A percentile compares a stretch with the other conserved stretches of the same genome.
These are phyloP conservation scores for Eurypyga helias DNA, from an alignment of 2,113 vertebrate species.

Conservation along the genomic window DNA sequence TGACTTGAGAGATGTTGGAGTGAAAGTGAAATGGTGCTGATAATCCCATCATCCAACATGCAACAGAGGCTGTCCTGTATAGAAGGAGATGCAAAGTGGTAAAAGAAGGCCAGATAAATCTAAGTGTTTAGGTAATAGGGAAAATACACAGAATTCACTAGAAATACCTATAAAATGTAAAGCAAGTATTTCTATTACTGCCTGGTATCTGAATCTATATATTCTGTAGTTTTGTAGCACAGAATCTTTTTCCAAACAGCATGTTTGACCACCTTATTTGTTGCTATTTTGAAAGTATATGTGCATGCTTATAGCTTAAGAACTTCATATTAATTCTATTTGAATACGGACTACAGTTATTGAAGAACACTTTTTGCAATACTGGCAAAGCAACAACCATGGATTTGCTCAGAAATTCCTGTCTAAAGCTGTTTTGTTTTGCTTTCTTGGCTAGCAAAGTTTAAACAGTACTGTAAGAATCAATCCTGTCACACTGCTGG, in stretches of 20 bases:
- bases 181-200: not conserved
- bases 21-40: not conserved
- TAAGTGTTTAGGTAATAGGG: not conserved
- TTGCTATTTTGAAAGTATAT: not conserved
- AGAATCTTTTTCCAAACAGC: not conserved
- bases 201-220: not conserved
- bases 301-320: not conserved
- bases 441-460: not conserved
- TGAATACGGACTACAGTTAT: not conserved
- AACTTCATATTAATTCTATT: not conserved
- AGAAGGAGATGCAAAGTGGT: not conserved
- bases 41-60: not conserved
- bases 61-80: not conserved
- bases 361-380: not conserved
- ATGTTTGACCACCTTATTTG: not conserved
- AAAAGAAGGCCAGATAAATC: not conserved
- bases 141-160: not conserved
- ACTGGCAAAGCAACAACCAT: not conserved
- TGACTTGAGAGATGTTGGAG: not conserved
- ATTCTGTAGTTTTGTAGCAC: not conserved
- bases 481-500: not conserved
- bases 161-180: not conserved
- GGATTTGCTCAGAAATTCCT: not conserved
- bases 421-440: not conserved
- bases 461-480: constrained; percentile 21